These are phyloP conservation scores for Poeciliopsis gracilis DNA, from an alignment of 2,797 vertebrate genomes.

Conservation along the genomic window DNA sequence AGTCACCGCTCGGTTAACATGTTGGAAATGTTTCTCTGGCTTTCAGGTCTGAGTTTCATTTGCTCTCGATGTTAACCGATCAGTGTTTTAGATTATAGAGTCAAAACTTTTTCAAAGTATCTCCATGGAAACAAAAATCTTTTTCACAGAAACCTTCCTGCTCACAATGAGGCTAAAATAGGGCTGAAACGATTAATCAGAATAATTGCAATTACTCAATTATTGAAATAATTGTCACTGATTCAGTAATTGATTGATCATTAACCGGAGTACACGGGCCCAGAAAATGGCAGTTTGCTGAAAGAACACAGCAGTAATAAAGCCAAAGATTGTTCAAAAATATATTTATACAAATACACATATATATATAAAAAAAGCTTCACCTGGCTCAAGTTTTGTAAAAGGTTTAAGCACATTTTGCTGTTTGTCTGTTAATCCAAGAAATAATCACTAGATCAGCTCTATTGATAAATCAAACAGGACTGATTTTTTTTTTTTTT, in stretches of 20 bases:
- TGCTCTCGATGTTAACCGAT: neutral
- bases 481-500: too few species aligned
- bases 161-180: neutral
- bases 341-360: too few species aligned
- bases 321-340: neutral
- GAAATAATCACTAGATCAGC: neutral
- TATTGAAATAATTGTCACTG: neutral
- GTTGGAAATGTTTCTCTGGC: neutral
- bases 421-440: neutral
- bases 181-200: neutral
- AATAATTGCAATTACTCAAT: too few species aligned
- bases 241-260: neutral
- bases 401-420: neutral
- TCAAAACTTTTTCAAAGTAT: neutral
- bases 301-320: neutral
- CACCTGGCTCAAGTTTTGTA: neutral
- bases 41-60: neutral
- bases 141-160: neutral
- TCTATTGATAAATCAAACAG: neutral
- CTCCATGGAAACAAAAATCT: neutral
- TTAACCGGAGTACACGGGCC: neutral
- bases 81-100: neutral
- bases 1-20: neutral
- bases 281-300: neutral
- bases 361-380: neutral